These are phyloP conservation scores for Coelopa frigida DNA, from an alignment of 1,140 invertebrate genomes.

Conservation along the genomic window DNA sequence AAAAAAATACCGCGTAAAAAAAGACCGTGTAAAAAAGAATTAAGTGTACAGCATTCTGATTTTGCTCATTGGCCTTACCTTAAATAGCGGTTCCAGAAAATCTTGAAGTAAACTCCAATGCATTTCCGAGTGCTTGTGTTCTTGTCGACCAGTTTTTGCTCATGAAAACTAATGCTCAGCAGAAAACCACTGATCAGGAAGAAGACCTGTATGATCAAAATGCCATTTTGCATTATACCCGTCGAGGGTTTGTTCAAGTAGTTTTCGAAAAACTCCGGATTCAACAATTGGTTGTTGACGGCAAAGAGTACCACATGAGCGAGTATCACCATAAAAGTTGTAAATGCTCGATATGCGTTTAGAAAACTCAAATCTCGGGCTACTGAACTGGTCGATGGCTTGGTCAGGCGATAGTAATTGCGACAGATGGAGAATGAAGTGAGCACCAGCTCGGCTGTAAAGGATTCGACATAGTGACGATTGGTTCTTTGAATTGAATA, in stretches of 20 bases:
- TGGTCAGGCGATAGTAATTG: constrained; percentile 34
- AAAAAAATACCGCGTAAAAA: neutral
- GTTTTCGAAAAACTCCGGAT: constrained; percentile 33
- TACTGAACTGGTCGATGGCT: constrained; percentile 1
- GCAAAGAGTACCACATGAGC: constrained; percentile 29
- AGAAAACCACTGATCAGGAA: constrained; percentile 51
- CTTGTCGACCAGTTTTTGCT: constrained; percentile 22
- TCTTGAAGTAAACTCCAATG: constrained; percentile 22
- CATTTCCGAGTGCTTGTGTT: constrained; percentile 13
- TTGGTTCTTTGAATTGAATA: neutral
- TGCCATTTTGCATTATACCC: constrained; percentile 47
- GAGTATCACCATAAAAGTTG: constrained; percentile 26
- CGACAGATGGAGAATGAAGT: constrained; percentile 33
- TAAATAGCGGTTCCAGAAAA: constrained; percentile 46
- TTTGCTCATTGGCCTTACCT: constrained; percentile 32
- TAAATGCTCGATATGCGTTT: constrained; percentile 28
- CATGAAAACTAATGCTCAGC: constrained; percentile 46
- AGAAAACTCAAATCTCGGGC: constrained; percentile 28
- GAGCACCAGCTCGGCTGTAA: constrained; percentile 12
- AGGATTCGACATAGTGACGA: neutral
- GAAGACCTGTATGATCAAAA: constrained; percentile 48
- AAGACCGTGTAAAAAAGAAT: neutral
- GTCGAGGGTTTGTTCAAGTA: constrained; percentile 22
- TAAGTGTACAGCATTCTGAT: neutral
- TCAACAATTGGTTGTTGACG: constrained; percentile 25